A percentile compares a stretch with the other conserved stretches of the same genome.
Conservation (phyloP, 2,888 invertebrate species). For the Trypoxylon attenuatum region DNA sequence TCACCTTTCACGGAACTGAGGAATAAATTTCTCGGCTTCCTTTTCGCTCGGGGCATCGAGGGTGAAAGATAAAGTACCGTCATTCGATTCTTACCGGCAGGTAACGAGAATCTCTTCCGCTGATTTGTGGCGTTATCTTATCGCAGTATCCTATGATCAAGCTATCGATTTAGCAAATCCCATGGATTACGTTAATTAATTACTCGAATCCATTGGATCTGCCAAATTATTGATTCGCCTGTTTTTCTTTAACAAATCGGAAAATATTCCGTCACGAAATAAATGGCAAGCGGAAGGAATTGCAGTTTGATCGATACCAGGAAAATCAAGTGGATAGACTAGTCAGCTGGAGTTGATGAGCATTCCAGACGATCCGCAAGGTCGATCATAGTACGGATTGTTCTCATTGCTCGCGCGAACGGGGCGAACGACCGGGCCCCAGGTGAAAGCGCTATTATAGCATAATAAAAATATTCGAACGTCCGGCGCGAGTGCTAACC, state of each 20-base stretch:
- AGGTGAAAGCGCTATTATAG: conserved; percentile 69
- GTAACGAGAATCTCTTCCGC: background rate
- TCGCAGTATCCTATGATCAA: too few relatives aligned
- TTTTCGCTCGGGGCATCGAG: conserved; percentile 3
- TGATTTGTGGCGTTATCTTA: too few relatives aligned
- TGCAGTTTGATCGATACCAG: background rate
- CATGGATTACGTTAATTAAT: too few relatives aligned
- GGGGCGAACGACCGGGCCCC: conserved; percentile 61
- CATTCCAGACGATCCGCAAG: conserved; percentile 22
- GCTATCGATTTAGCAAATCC: too few relatives aligned
- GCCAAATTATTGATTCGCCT: too few relatives aligned
- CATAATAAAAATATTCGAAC: conserved; percentile 68
- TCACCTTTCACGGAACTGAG: conserved; percentile 14
- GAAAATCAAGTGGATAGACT: background rate
- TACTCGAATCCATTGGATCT: too few relatives aligned
- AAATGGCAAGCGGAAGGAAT: too few relatives aligned
- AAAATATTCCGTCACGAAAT: too few relatives aligned
- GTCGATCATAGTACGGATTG: conserved; percentile 17
- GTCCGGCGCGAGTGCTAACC: conserved; percentile 45
- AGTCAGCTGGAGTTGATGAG: background rate
- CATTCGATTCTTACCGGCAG: background rate
- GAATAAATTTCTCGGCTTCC: background rate
- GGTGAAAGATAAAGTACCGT: conserved; percentile 1
- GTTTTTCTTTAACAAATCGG: too few relatives aligned
- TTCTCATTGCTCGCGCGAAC: conserved; percentile 35